Evolutionary conservation across 1,140 invertebrate genomes (phyloP).

Genomic region (Aethina tumida): DNA sequence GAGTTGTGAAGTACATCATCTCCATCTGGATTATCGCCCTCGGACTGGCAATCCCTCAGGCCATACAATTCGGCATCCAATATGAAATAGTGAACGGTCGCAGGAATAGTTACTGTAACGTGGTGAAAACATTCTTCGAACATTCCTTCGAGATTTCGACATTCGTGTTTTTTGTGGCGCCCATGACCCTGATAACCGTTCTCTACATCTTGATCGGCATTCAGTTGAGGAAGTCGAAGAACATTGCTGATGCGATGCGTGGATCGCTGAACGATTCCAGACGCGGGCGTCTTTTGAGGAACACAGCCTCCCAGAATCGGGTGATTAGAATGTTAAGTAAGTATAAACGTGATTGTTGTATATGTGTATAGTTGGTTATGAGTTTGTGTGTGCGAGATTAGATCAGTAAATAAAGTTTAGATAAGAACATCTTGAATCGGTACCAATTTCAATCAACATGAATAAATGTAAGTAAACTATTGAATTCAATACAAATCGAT

Average conservation of each 20-base stretch:
- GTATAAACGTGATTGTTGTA: too few relatives aligned
- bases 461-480: too few relatives aligned
- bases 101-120: slow-evolving; percentile 21
- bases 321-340: slow-evolving; percentile 36
- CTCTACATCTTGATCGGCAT: slow-evolving; percentile 46
- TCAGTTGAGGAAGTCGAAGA: slow-evolving; percentile 34
- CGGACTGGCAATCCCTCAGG: slow-evolving; percentile 46
- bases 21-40: slow-evolving; percentile 48
- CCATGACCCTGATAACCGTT: slow-evolving; percentile 46
- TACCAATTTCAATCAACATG: too few relatives aligned
- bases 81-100: slow-evolving; percentile 21
- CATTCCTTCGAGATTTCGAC: slow-evolving; percentile 37
- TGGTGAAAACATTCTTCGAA: slow-evolving; percentile 25
- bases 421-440: too few relatives aligned
- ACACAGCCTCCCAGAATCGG: slow-evolving; percentile 25
- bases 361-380: too few relatives aligned
- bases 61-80: slow-evolving; percentile 38
- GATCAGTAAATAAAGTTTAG: too few relatives aligned
- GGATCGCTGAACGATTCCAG: slow-evolving; percentile 8
- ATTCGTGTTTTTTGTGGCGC: slow-evolving; percentile 46
- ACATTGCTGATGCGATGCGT: slow-evolving; percentile 9
- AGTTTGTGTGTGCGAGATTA: too few relatives aligned
- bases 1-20: slow-evolving; percentile 49
- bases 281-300: slow-evolving; percentile 15
- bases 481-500: too few relatives aligned